phyloP scores from a whole-genome alignment of 2,888 invertebrate genomes.

The Melinaea menophilus region DNA sequence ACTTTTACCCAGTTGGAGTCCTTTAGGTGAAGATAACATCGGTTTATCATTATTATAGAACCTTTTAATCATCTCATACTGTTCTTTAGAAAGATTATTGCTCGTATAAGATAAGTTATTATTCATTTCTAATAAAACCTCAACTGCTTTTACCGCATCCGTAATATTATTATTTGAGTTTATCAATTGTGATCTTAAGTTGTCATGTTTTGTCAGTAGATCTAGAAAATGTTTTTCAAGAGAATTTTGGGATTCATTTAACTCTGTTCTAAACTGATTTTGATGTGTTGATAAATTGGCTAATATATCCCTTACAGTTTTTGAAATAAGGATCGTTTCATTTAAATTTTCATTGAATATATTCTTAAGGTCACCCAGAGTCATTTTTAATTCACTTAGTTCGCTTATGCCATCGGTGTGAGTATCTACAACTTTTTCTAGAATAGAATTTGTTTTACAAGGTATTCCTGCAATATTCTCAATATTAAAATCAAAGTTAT shows the following conservation, averaged over 20 bases:
- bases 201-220: constrained; percentile 8
- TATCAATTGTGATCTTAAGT: constrained; percentile 4
- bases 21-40: background rate
- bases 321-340: background rate
- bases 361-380: background rate
- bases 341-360: background rate
- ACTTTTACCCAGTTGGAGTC: constrained; percentile 4
- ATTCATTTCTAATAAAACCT: constrained; percentile 14
- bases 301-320: constrained; percentile 1
- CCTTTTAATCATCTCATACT: constrained; percentile 2
- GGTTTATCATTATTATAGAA: background rate
- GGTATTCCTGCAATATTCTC: constrained; percentile 29
- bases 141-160: constrained; percentile 13
- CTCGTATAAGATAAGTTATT: constrained; percentile 14
- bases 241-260: constrained; percentile 5
- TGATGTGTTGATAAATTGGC: background rate
- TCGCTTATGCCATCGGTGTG: constrained; percentile 12
- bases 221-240: constrained; percentile 1
- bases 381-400: constrained; percentile 5
- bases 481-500: constrained; percentile 19
- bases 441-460: constrained; percentile 15
- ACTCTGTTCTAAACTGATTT: background rate
- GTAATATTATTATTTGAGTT: constrained; percentile 11
- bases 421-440: constrained; percentile 6
- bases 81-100: constrained; percentile 15